Base-by-base conservation (phyloP, 2,797 vertebrate genomes). In the Dermochelys coriacea region DNA sequence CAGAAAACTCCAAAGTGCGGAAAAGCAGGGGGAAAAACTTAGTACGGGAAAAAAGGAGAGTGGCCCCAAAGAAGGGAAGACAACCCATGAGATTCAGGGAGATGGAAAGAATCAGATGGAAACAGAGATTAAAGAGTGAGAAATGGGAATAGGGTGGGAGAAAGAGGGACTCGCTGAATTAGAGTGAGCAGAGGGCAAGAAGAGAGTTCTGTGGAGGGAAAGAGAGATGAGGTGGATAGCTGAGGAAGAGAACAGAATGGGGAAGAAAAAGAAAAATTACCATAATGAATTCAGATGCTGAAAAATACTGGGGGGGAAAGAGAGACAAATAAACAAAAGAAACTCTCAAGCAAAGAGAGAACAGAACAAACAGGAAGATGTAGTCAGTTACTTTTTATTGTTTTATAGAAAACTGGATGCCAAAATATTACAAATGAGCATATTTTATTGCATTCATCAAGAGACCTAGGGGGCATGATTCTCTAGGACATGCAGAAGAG, bases 1-100 rank as follows among this genome's bases (percentile, higher is more conserved):
- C 88, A 91, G 81, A 86, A 90, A 88, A 87, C 81, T 94, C 85
- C 89, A 87, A 94, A 90, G 93, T 92, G 52, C 74, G 23, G 84
- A 94, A 77, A 80, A 0, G 0, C 77, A 61, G 0, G 0, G 59
- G 49, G 93, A 93, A 82, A 80, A 95, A 45, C 25, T 64, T 12
- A 37, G 6, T 6, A 9, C 51, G 25, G 11, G 16, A n/a, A 77
- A 25, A 80, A 21, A 5, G 68, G 83, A 92, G 59, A 31, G 23
- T 55, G 74, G 79, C 37, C 68, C 79, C 81, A 51, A 45, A 84
- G 89, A 89, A 18, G 78, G 19, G 81, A 84, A 50, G 54, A 91
- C 80, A 94, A 51, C 47, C 59, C 37, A n/a, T 59, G 61, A 16
- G 23, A 51, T 31, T 0, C 85, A 37, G 41, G 37, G 59, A 82